These are phyloP conservation scores for Apodemia duryi DNA, from an alignment of 2,888 invertebrate species.

Conservation along the genomic window DNA sequence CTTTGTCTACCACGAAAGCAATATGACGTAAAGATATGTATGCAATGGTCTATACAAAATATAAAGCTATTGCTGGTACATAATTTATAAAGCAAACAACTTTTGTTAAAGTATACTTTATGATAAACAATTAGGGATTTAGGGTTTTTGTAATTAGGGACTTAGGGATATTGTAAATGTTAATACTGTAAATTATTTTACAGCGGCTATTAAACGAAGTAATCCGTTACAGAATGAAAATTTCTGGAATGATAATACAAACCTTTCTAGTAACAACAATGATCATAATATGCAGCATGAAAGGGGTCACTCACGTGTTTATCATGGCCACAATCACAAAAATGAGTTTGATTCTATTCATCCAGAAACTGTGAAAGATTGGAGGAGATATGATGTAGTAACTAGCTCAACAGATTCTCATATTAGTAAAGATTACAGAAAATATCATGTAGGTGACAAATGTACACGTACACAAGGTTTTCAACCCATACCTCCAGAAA, in stretches of 20 bases:
- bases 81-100: no score
- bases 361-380: conserved; percentile 36
- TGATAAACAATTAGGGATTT: no score
- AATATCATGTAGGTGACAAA: conserved; percentile 35
- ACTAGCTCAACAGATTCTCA: conserved; percentile 32
- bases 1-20: no score
- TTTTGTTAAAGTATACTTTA: no score
- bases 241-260: conserved; percentile 36
- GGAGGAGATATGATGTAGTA: conserved; percentile 40
- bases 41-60: no score
- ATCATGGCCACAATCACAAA: conserved; percentile 44
- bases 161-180: no score
- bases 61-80: no score
- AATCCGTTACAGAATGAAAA: conserved; percentile 32
- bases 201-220: conserved; percentile 44
- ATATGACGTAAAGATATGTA: no score
- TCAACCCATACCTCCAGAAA: not conserved
- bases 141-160: no score
- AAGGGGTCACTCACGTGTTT: conserved; percentile 49
- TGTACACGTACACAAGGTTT: conserved; percentile 43
- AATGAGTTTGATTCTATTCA: conserved; percentile 32
- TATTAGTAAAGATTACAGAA: conserved; percentile 37
- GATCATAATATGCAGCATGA: conserved; percentile 39
- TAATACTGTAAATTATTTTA: not conserved
- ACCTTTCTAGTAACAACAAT: conserved; percentile 37